phyloP scores from a whole-genome alignment of 2,888 invertebrate species.

The Pecten maximus region DNA sequence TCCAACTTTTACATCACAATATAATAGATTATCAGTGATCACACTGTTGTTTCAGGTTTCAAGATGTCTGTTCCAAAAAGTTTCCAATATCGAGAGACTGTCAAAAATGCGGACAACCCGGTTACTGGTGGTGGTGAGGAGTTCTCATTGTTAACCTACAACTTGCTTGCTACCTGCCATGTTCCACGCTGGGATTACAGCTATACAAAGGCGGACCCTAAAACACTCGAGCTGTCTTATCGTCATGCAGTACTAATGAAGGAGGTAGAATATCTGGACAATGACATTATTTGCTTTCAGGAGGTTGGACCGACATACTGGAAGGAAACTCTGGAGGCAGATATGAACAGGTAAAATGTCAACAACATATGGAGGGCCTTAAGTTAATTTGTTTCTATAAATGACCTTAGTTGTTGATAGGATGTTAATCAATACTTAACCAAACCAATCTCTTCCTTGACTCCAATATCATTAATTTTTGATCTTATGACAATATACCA shows the following conservation, averaged over 20 bases:
- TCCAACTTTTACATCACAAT: too few species aligned
- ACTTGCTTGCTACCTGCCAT: background rate
- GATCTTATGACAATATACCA: too few species aligned
- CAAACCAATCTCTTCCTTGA: too few species aligned
- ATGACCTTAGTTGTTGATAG: too few species aligned
- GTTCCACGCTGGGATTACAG: constrained; percentile 16
- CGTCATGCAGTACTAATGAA: constrained; percentile 45
- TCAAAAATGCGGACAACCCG: background rate
- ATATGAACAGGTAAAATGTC: background rate
- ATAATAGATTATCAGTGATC: too few species aligned
- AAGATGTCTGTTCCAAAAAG: constrained; percentile 10
- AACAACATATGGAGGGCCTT: too few species aligned
- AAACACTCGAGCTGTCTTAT: constrained; percentile 40
- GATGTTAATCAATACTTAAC: too few species aligned
- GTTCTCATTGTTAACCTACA: background rate
- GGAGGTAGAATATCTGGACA: constrained; percentile 45
- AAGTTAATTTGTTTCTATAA: too few species aligned
- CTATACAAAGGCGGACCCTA: constrained; percentile 31
- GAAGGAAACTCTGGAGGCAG: background rate
- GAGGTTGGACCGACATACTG: constrained; percentile 44
- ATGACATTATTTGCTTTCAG: constrained; percentile 51
- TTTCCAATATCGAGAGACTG: background rate
- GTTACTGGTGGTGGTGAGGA: background rate
- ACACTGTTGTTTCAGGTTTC: background rate
- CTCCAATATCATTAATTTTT: too few species aligned